These are phyloP conservation scores for Chymomyza fuscimana DNA, from an alignment of 2,888 invertebrate genomes.

Conservation along the genomic window DNA sequence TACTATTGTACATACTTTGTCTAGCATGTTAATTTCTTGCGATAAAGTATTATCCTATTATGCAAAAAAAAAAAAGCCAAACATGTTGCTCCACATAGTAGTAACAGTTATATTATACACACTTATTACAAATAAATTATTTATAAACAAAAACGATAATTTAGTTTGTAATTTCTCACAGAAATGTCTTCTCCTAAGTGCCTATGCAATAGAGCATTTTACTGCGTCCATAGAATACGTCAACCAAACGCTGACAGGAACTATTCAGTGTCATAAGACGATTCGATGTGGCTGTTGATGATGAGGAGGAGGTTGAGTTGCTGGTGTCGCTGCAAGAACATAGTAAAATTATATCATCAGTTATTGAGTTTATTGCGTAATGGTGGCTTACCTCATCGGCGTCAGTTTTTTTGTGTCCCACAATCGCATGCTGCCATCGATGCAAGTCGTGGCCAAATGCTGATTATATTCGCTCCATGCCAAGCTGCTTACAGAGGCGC, in stretches of 20 bases:
- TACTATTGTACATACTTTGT: conserved; percentile 8
- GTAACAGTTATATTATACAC: conserved; percentile 72
- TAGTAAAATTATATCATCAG: neutral
- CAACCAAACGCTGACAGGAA: conserved; percentile 74
- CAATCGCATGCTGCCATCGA: conserved; percentile 84
- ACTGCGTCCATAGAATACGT: conserved; percentile 74
- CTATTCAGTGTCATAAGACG: conserved; percentile 70
- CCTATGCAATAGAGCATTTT: conserved; percentile 76
- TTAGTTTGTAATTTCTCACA: neutral
- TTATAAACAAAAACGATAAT: conserved; percentile 59
- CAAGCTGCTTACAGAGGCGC: conserved; percentile 81
- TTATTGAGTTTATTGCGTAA: neutral
- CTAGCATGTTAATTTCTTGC: conserved; percentile 1
- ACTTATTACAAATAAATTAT: conserved; percentile 73
- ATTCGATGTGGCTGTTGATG: conserved; percentile 71
- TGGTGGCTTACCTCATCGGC: conserved; percentile 56
- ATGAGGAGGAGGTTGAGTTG: conserved; percentile 46
- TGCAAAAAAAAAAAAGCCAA: conserved; percentile 29
- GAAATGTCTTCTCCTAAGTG: conserved; percentile 40
- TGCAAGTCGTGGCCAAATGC: conserved; percentile 85
- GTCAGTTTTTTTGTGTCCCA: conserved; percentile 82
- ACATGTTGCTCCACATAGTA: conserved; percentile 56
- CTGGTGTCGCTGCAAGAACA: conserved; percentile 53
- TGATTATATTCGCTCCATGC: conserved; percentile 83
- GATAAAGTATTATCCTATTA: neutral